Conservation (phyloP, 1,140 invertebrate genomes). For the Danaus plexippus region DNA sequence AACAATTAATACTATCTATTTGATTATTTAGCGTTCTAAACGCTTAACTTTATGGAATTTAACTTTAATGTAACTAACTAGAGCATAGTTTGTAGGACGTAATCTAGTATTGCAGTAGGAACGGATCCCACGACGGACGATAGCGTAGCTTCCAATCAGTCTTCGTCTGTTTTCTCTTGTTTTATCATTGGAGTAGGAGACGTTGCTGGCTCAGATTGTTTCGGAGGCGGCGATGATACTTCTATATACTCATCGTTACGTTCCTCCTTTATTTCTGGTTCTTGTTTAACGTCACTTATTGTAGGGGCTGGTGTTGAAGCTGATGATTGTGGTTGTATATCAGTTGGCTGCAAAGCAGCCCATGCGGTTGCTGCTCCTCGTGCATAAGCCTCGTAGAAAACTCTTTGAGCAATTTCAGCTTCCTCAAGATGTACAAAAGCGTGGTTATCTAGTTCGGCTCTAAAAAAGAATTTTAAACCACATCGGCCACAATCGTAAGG, state of each 20-base stretch:
- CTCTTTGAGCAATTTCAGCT: conserved; percentile 61
- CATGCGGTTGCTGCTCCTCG: conserved; percentile 56
- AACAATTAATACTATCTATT: conserved; percentile 38
- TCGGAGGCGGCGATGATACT: conserved; percentile 53
- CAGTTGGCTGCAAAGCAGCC: conserved; percentile 50
- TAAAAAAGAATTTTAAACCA: conserved; percentile 90
- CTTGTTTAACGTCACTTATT: conserved; percentile 44
- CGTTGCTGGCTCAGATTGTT: conserved; percentile 21
- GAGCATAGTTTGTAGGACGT: conserved; percentile 56
- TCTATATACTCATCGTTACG: conserved; percentile 61
- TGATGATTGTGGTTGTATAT: conserved; percentile 23
- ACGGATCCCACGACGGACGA: conserved; percentile 55
- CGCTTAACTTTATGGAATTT: conserved; percentile 57
- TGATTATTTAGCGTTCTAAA: conserved; percentile 60
- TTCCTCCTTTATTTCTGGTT: conserved; percentile 60
- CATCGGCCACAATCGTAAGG: conserved; percentile 90
- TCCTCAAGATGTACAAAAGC: conserved; percentile 73
- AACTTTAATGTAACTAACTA: conserved; percentile 53
- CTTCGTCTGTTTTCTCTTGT: conserved; percentile 57
- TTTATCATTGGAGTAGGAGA: conserved; percentile 43
- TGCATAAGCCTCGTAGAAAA: conserved; percentile 63
- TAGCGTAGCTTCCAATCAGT: conserved; percentile 38
- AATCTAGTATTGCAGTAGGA: conserved; percentile 68
- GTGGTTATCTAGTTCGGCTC: conserved; percentile 92
- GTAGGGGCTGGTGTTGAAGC: conserved; percentile 24